These are phyloP conservation scores for Pelvicachromis taeniatus DNA, from an alignment of 2,113 vertebrate genomes.

Conservation along the genomic window DNA sequence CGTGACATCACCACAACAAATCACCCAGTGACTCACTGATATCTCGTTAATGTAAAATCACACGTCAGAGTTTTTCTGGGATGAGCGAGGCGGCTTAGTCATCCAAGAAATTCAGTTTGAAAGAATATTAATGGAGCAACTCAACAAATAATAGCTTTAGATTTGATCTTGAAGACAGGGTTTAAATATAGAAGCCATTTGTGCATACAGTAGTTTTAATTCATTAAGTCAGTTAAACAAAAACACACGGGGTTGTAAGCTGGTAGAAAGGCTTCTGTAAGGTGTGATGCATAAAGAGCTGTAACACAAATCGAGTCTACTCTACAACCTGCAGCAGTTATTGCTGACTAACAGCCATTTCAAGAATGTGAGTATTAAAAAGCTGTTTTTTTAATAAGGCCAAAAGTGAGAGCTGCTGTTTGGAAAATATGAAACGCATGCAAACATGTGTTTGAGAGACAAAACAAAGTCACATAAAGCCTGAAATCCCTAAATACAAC, in stretches of 20 bases:
- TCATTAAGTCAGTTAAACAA: background rate
- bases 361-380: background rate
- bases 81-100: background rate
- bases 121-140: background rate
- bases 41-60: background rate
- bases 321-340: background rate
- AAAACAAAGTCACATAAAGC: background rate
- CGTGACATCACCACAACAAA: background rate
- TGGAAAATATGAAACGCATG: background rate
- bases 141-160: background rate
- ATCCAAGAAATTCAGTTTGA: background rate
- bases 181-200: too few relatives aligned
- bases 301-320: background rate
- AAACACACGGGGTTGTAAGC: background rate
- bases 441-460: background rate
- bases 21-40: slow-evolving; percentile 5
- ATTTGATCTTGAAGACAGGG: background rate
- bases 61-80: background rate
- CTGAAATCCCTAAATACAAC: background rate
- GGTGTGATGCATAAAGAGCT: background rate
- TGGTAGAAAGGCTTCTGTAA: background rate
- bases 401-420: background rate
- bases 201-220: background rate
- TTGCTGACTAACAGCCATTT: background rate
- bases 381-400: background rate